Conservation (phyloP, 1,140 invertebrate species). For the Pararge aegeria region DNA sequence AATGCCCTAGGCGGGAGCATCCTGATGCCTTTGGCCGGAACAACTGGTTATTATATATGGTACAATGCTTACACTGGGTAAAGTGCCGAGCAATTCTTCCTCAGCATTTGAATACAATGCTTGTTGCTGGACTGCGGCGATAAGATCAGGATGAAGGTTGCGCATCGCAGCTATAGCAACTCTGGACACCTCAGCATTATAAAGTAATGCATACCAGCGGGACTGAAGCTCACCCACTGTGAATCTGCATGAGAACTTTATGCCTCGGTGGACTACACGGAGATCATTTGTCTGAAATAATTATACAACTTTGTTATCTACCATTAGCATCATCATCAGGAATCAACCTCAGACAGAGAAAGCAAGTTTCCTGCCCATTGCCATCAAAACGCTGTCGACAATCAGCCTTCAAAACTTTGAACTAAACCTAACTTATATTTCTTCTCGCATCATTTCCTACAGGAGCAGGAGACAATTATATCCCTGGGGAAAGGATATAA, state of each 20-base stretch:
- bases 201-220: slow-evolving; percentile 96
- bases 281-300: slow-evolving; percentile 90
- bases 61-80: slow-evolving; percentile 93
- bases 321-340: too few species aligned
- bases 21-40: too few species aligned
- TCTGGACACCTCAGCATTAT: slow-evolving; percentile 93
- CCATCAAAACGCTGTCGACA: too few species aligned
- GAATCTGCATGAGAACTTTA: slow-evolving; percentile 98
- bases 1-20: too few species aligned
- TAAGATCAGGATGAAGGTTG: slow-evolving; percentile 94
- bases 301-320: not conserved
- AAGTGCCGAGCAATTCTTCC: slow-evolving; percentile 90
- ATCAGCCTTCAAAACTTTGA: too few species aligned
- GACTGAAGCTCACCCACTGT: slow-evolving; percentile 96
- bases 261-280: slow-evolving; percentile 91
- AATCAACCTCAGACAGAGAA: too few species aligned
- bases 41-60: too few species aligned
- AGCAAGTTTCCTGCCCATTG: too few species aligned
- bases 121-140: slow-evolving; percentile 91
- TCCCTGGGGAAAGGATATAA: too few species aligned
- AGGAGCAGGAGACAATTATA: too few species aligned
- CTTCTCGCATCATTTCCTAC: too few species aligned
- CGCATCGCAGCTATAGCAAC: slow-evolving; percentile 95
- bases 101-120: slow-evolving; percentile 94
- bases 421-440: too few species aligned